Evolutionary conservation across 2,113 vertebrate species (phyloP), one percentile per base, ranked within the genome.

Genomic region (Capra hircus): DNA sequence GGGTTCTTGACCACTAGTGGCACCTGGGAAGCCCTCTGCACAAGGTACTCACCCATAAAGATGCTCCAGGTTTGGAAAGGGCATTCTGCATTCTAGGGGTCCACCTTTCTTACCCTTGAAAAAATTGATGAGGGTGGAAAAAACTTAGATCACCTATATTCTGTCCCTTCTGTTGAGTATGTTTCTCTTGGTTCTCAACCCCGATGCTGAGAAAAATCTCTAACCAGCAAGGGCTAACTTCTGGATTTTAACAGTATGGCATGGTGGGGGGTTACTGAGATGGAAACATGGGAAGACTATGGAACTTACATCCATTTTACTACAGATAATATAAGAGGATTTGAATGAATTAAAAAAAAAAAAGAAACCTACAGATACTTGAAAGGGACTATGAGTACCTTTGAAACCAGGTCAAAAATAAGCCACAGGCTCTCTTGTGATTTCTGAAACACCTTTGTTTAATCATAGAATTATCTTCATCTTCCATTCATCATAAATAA

Each of bases 401-500:
- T 23, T 78, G 71, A 96, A 91, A 86, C 45, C 64, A 60, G 30
- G 93, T 80, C 62, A 93, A 60, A 97, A 96, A 94, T 25, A 84
- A 97, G 96, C 27, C 92, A 89, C 88, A 77, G 30, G n/a, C 87
- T 88, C 85, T 85, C 89, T 80, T 53, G 84, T 43, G 87, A 90
- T 93, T 96, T 94, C 52, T 59, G 74, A 95, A 94, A 88, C 45
- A 94, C 93, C 16, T 91, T 92, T 87, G 71, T 98, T 98, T 98
- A 97, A 97, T 98, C 81, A 97, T 36, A 96, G 87, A 98, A 90
- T 96, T 91, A 64, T 96, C 95, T 96, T 89, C 78, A 91, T 95
- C 90, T 98, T 85, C 89, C 89, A 97, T 43, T 97, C 93, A 97
- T 95, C 92, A 98, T 98, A 98, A 98, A 97, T 95, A 97, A 98